Evolutionary conservation across 2,113 vertebrate genomes (phyloP).

Genomic region (Chascanopsetta lugubris): DNA sequence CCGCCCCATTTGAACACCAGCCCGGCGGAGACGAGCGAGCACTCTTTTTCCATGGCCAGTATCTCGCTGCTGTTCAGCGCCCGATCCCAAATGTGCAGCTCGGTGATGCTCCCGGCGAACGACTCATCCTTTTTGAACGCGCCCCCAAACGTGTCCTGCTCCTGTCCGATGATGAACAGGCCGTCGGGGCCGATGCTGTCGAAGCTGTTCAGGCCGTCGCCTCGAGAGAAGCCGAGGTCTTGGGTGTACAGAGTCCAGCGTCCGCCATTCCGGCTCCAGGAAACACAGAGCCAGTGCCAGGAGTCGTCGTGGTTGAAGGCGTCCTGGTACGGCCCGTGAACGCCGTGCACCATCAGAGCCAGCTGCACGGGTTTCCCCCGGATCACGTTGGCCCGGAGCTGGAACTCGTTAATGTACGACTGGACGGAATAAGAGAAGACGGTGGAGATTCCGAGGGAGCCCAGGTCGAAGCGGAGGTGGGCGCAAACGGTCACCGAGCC

Average conservation of each 20-base stretch:
- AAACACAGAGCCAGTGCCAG: conserved; percentile 78
- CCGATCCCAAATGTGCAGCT: conserved; percentile 81
- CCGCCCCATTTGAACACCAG: conserved; percentile 77
- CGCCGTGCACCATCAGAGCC: conserved; percentile 75
- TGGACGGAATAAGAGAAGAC: conserved; percentile 79
- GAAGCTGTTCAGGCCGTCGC: conserved; percentile 45
- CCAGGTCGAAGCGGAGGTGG: conserved; percentile 65
- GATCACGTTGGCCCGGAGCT: conserved; percentile 71
- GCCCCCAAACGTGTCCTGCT: conserved; percentile 69
- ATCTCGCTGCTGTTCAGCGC: conserved; percentile 72
- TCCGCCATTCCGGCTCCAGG: conserved; percentile 71
- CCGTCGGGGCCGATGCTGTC: conserved; percentile 62
- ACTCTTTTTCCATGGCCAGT: conserved; percentile 74
- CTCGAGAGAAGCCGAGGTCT: conserved; percentile 35
- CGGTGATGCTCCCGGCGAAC: conserved; percentile 79
- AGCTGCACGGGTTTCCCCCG: conserved; percentile 64
- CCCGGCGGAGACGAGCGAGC: conserved; percentile 71
- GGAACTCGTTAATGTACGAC: conserved; percentile 76
- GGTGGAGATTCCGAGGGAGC: conserved; percentile 69
- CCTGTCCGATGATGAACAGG: conserved; percentile 77
- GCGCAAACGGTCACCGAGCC: conserved; percentile 73
- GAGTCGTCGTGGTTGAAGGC: conserved; percentile 69
- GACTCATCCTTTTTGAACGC: conserved; percentile 71
- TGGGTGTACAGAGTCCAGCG: conserved; percentile 71
- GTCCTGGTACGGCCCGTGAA: conserved; percentile 57